Base-by-base conservation (phyloP, 2,888 invertebrate species). In the Campopleginae sp. region DNA sequence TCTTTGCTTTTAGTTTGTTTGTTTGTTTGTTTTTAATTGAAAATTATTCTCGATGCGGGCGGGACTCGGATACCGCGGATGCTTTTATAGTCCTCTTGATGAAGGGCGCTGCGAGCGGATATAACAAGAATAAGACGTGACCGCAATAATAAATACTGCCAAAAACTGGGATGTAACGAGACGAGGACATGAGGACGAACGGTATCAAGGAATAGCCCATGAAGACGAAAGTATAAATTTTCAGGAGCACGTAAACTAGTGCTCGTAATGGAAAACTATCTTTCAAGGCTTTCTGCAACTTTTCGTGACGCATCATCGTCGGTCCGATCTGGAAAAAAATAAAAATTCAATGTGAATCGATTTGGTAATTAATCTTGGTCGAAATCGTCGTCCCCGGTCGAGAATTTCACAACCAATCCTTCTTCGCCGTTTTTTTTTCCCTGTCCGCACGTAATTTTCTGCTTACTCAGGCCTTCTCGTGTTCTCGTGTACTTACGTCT, bases 171-270 rank as follows among this genome's bases (percentile, higher is more conserved):
- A 95, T 95, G 95, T 97, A 98, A 87, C 96, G 96, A 0, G 95
- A 93, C 88, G 95, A 96, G 5, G 96, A 96, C 85, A 98, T 95
- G 4, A 97, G 94, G 61, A 96, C 96, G 90, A 98, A 98, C 0
- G 97, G 96, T 12, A 96, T 94, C 63, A 98, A 94, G 89, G 97
- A 96, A 95, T 97, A 98, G 10, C 98, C 98, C 96, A 98, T 97
- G 89, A 97, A 97, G 10, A 97, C 94, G 63, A 97, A 95, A 0
- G 97, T 96, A 91, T 98, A 98, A 0, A 95, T 90, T 91, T 97
- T 97, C 0, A 97, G 93, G 5, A 97, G 48, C 0, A 95, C 88
- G 92, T 96, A 96, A 4, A 95, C 91, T 0, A 95, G 61, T 8
- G 94, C 91, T 79, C 94, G 94, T 0, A 95, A 90, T 0, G 89